Conservation (phyloP, 2,888 invertebrate species). For the Apotomis turbidana region DNA sequence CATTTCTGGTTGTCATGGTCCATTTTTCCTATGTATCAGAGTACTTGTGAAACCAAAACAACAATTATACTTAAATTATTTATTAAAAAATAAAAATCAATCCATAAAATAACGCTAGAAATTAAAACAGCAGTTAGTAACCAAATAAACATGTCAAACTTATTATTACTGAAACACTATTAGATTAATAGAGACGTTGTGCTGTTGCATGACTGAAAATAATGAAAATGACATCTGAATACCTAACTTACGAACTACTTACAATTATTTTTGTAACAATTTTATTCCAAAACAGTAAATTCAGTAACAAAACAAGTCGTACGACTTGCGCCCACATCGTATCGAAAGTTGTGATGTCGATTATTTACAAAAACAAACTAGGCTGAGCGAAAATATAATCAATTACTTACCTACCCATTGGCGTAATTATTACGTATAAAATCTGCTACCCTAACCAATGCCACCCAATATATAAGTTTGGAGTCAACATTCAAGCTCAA, state of each 20-base stretch:
- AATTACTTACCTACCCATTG: slow-evolving; percentile 36
- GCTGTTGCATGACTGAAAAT: slow-evolving; percentile 46
- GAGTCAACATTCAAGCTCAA: neutral
- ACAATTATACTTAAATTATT: slow-evolving; percentile 65
- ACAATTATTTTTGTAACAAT: slow-evolving; percentile 63
- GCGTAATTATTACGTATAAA: slow-evolving; percentile 22
- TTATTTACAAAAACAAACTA: slow-evolving; percentile 66
- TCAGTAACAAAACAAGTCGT: slow-evolving; percentile 63
- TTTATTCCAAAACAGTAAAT: slow-evolving; percentile 71
- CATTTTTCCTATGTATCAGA: no score
- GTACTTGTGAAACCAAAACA: slow-evolving; percentile 14
- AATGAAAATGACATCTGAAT: slow-evolving; percentile 44
- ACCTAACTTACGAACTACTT: slow-evolving; percentile 47
- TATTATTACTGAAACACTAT: slow-evolving; percentile 61
- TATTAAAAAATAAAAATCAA: slow-evolving; percentile 79
- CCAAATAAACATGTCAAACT: slow-evolving; percentile 70
- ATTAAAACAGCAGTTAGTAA: slow-evolving; percentile 70
- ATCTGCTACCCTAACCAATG: slow-evolving; percentile 2
- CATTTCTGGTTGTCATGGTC: no score
- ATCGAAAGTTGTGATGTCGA: slow-evolving; percentile 70
- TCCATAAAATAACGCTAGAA: slow-evolving; percentile 74
- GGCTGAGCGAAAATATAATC: slow-evolving; percentile 52
- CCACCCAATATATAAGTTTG: neutral
- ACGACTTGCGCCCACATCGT: slow-evolving; percentile 53
- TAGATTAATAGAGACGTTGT: slow-evolving; percentile 49